These are phyloP conservation scores for Formicarius rufipectus DNA, from an alignment of 2,113 vertebrate species.

Conservation along the genomic window DNA sequence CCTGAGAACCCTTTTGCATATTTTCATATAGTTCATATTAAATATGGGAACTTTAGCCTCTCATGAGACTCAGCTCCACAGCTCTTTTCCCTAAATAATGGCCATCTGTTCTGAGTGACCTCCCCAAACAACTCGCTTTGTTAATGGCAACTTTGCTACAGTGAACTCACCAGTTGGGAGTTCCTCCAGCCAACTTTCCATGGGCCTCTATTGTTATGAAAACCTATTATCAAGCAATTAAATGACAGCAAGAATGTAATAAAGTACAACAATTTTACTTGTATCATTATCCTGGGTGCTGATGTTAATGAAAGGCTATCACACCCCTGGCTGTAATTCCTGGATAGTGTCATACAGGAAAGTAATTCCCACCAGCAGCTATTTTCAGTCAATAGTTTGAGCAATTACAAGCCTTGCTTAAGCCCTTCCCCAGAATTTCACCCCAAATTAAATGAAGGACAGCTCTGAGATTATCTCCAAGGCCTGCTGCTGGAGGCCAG, in stretches of 20 bases:
- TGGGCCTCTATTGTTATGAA: constrained; percentile 49
- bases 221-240: constrained; percentile 68
- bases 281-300: constrained; percentile 65
- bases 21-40: constrained; percentile 36
- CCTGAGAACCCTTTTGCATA: constrained; percentile 12
- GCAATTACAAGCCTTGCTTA: background rate
- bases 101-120: constrained; percentile 63
- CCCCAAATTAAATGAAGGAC: constrained; percentile 7
- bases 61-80: background rate
- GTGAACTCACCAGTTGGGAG: constrained; percentile 37
- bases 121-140: constrained; percentile 35
- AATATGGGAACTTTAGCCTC: constrained; percentile 11
- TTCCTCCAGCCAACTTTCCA: constrained; percentile 57
- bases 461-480: background rate
- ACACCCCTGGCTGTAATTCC: constrained; percentile 49
- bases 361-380: constrained; percentile 33
- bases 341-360: constrained; percentile 1
- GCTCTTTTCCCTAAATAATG: constrained; percentile 59
- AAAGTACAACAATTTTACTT: constrained; percentile 55
- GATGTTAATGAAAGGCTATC: constrained; percentile 66
- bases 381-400: constrained; percentile 6
- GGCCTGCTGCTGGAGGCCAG: background rate
- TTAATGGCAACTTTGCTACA: constrained; percentile 28
- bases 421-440: background rate
- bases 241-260: constrained; percentile 60